Evolutionary conservation across 2,113 vertebrate genomes (phyloP).

Genomic region (Gallinago media): DNA sequence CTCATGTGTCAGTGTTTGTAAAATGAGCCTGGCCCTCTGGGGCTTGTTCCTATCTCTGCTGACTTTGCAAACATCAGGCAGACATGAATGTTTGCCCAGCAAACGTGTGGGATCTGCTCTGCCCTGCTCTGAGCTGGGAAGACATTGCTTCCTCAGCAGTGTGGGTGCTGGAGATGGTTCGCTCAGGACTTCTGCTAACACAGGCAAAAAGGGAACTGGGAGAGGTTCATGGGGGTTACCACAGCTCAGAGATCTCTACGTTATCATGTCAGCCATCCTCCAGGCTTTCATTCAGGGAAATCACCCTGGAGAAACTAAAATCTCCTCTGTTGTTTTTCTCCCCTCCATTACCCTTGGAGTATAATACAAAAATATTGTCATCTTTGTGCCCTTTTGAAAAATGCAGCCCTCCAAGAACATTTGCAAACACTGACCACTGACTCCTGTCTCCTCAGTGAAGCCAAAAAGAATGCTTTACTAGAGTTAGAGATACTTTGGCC

Average conservation of each 20-base stretch:
- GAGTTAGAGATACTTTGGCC: neutral
- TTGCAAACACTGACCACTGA: neutral
- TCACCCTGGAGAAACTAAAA: neutral
- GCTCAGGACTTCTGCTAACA: neutral
- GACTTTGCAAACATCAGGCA: neutral
- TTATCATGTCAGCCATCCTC: neutral
- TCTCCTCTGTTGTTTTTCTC: neutral
- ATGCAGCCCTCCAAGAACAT: neutral
- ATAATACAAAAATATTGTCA: neutral
- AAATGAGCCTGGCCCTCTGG: neutral
- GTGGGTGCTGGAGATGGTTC: neutral
- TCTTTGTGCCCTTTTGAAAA: neutral
- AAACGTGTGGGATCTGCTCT: neutral
- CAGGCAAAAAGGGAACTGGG: neutral
- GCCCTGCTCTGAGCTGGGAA: neutral
- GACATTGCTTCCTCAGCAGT: rapidly evolving
- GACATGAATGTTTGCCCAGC: neutral
- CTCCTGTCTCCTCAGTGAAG: neutral
- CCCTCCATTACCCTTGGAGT: neutral
- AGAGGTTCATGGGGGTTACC: neutral
- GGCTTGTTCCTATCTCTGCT: neutral
- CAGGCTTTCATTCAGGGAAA: neutral
- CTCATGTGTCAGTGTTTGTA: neutral
- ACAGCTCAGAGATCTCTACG: neutral
- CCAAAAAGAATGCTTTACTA: neutral